A percentile compares a stretch with the other conserved stretches of the same genome.
Conservation (phyloP, 2,113 vertebrate species). For the Paradoxurus hermaphroditus region DNA sequence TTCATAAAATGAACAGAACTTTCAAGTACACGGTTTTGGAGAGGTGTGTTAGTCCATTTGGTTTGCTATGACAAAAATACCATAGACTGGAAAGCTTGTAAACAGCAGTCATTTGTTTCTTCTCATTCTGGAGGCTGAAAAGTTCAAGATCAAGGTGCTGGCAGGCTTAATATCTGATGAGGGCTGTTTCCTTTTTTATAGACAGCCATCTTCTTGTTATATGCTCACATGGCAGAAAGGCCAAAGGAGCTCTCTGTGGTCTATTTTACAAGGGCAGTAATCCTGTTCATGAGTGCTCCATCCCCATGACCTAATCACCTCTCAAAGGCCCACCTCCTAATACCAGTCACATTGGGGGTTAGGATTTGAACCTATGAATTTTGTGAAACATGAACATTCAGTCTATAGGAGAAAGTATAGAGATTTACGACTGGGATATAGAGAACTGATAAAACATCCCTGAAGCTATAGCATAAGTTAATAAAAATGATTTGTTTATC, state of each 20-base stretch:
- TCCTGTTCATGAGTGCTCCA: neutral
- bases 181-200: neutral
- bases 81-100: neutral
- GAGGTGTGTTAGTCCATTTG: neutral
- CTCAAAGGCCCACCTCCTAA: neutral
- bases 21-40: neutral
- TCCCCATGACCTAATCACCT: neutral
- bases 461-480: neutral
- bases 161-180: neutral
- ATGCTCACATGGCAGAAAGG: neutral
- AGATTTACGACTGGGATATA: neutral
- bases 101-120: neutral
- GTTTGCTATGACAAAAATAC: neutral
- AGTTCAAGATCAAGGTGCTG: neutral
- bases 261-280: neutral
- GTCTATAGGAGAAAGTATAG: neutral
- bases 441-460: neutral
- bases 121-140: neutral
- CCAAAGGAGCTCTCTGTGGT: neutral
- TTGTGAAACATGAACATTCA: neutral
- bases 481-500: neutral
- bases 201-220: neutral
- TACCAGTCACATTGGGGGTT: neutral
- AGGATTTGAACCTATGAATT: neutral
- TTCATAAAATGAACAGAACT: conserved; percentile 23